Base-by-base conservation (phyloP, 2,113 vertebrate species). In the Scopus umbretta region DNA sequence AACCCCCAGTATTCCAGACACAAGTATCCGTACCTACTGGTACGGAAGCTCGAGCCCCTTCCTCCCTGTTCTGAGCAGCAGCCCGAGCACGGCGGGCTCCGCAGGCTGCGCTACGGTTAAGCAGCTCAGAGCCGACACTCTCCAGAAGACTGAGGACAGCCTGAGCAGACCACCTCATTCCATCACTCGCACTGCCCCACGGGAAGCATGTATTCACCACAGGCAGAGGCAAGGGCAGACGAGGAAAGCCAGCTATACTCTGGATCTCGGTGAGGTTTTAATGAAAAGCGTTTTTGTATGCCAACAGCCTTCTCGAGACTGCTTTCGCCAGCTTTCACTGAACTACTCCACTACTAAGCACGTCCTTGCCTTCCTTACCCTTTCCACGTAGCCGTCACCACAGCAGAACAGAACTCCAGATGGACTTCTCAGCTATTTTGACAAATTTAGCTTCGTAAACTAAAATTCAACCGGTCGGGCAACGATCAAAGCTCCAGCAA, bases 1-100 rank as follows among this genome's bases (percentile, higher is more conserved):
- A n/a, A n/a, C n/a, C n/a, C n/a, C n/a, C 13, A 27, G 36, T 29
- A 58, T 43, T 63, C 53, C 38, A 38, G 34, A 5, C 0, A 0
- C 7, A 9, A 26, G 7, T 2, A 29, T 4, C 45, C 13, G 25
- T n/a, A n/a, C 20, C 13, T 32, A 5, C 11, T 9, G n/a, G 27
- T 8, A 61, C 3, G 8, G 17, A 12, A 32, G 80, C 30, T 42
- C 0, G 0, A 73, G 25, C 15, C 9, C 17, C 26, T 14, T 65
- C 66, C 45, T 72, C 11, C 13, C 5, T n/a, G 6, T 13, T 72
- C 59, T 8, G 19, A 52, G 38, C 32, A 59, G n/a, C 43, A 10
- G 32, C 14, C 20, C 0, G 3, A 15, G 9, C 0, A 9, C 0
- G 7, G 42, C 18, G 27, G 40, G 83, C 36, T 56, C 58, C 8